These are phyloP conservation scores for Diplosoma virens DNA, from an alignment of 23 tunicate species.

Conservation along the genomic window DNA sequence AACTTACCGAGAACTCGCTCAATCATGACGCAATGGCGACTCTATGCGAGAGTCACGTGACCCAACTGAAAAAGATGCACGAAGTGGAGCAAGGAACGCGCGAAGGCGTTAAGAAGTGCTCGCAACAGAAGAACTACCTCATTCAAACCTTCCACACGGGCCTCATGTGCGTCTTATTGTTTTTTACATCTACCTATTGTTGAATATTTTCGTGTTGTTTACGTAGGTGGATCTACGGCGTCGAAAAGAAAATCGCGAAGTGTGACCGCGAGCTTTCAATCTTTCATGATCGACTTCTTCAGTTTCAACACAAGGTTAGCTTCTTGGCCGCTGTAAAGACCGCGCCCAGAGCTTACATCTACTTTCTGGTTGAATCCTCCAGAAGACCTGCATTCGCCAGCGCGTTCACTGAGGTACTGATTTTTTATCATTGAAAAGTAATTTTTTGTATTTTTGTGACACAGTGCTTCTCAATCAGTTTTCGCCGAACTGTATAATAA, in stretches of 20 bases:
- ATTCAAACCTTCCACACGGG: slow-evolving; percentile 54
- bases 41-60: slow-evolving; percentile 79
- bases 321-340: slow-evolving; percentile 50
- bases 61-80: slow-evolving; percentile 71
- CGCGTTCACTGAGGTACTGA: slow-evolving; percentile 50
- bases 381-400: slow-evolving; percentile 46
- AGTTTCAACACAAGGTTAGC: slow-evolving; percentile 44
- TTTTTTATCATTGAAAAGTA: no score
- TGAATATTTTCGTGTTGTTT: not conserved
- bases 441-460: no score
- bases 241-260: slow-evolving; percentile 44
- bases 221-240: slow-evolving; percentile 73
- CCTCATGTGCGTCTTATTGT: slow-evolving; percentile 50
- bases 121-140: slow-evolving; percentile 42
- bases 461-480: no score
- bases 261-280: slow-evolving; percentile 51
- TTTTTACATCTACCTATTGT: no score
- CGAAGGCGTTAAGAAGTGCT: slow-evolving; percentile 42
- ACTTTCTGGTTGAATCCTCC: slow-evolving; percentile 44
- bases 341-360: slow-evolving; percentile 50
- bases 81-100: slow-evolving; percentile 47
- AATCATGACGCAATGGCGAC: slow-evolving; percentile 59
- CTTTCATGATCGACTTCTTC: slow-evolving; percentile 59
- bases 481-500: no score
- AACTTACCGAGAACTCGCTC: slow-evolving; percentile 40